A percentile compares a stretch with the other conserved stretches of the same genome.
These are phyloP conservation scores for Polyploca ridens DNA, from an alignment of 2,888 invertebrate species.

Conservation along the genomic window DNA sequence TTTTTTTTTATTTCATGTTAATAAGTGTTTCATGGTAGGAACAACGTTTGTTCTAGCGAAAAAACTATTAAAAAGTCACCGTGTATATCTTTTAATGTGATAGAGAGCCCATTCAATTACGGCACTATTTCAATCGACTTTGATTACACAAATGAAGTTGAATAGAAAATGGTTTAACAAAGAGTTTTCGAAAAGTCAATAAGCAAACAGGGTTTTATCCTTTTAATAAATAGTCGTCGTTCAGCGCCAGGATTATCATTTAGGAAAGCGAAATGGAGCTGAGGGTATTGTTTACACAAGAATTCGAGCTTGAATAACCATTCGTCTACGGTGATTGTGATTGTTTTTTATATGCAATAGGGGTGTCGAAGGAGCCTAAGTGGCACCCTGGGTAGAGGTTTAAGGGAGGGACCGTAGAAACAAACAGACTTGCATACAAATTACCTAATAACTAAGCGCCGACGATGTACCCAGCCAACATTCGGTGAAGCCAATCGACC, in stretches of 20 bases:
- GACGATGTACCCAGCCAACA: conserved; percentile 32
- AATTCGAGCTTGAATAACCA: conserved; percentile 22
- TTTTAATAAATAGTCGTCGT: conserved; percentile 1
- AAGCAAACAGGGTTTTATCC: conserved; percentile 1
- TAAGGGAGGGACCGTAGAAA: conserved; percentile 52
- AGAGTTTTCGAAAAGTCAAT: conserved; percentile 1
- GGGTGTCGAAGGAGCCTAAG: conserved; percentile 17
- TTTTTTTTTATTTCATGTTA: no score
- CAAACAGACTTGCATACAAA: conserved; percentile 71
- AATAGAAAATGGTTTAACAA: background rate
- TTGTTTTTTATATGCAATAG: conserved; percentile 43
- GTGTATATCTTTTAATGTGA: no score
- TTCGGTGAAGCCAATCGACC: background rate
- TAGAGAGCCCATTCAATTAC: background rate
- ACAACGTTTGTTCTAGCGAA: no score
- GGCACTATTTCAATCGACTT: background rate
- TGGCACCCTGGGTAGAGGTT: conserved; percentile 25
- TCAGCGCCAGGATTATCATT: background rate
- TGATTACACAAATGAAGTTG: background rate
- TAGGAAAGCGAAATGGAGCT: conserved; percentile 7
- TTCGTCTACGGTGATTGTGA: conserved; percentile 24
- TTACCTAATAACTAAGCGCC: conserved; percentile 53
- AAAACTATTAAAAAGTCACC: background rate
- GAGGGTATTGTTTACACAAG: conserved; percentile 3
- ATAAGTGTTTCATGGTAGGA: no score